Percentiles rank a stretch among this genome's conserved stretches.
These are phyloP conservation scores for Vicugna pacos DNA, from an alignment of 2,113 vertebrate genomes.

Conservation along the genomic window DNA sequence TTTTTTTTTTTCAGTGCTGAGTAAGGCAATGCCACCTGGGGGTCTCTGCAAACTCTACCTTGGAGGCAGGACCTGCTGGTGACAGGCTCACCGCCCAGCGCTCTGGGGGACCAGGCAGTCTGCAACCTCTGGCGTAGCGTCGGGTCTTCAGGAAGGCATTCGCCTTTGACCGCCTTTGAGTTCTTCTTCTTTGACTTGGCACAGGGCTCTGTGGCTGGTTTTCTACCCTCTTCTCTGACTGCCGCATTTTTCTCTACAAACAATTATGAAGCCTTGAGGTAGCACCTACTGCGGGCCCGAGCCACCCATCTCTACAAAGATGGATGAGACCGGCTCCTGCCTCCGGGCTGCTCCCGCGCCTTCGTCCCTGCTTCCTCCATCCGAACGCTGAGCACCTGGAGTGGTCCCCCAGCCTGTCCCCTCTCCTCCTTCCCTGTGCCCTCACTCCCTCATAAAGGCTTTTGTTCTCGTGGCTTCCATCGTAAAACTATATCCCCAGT, in stretches of 20 bases:
- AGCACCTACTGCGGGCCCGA: not conserved
- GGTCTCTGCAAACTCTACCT: accelerated
- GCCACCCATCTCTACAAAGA: accelerated
- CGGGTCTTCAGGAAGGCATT: not conserved
- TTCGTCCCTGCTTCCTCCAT: not conserved
- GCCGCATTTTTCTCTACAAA: not conserved
- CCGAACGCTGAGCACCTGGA: not conserved
- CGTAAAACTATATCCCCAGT: not conserved
- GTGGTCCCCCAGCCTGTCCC: not conserved
- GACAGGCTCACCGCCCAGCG: too few species aligned
- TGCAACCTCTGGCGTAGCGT: not conserved
- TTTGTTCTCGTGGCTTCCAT: not conserved
- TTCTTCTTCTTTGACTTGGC: not conserved
- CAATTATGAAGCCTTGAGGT: not conserved
- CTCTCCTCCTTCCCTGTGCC: not conserved
- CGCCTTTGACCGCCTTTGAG: not conserved
- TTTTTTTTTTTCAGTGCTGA: not conserved
- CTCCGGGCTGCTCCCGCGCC: not conserved
- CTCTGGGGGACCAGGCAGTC: not conserved
- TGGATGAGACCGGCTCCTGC: accelerated
- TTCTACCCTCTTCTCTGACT: not conserved
- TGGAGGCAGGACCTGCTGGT: not conserved
- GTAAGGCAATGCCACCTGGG: not conserved
- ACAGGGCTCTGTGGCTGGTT: not conserved
- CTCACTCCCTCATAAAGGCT: not conserved